phyloP scores from a whole-genome alignment of 1,140 invertebrate species.

The Oscheius sp. region DNA sequence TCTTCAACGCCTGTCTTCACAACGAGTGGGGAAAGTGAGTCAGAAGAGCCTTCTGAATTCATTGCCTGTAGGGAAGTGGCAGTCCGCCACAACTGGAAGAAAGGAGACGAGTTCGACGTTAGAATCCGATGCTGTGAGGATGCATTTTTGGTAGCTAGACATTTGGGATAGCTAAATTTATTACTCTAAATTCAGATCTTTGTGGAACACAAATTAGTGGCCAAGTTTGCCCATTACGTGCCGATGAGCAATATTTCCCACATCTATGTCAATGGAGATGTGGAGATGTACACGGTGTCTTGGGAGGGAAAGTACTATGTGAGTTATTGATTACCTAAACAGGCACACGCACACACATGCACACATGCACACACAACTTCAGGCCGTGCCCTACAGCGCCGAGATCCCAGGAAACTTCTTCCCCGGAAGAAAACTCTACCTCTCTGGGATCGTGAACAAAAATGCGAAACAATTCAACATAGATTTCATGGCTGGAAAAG shows the following conservation, averaged over 20 bases:
- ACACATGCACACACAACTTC: neutral
- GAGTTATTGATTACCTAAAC: slow-evolving; percentile 15
- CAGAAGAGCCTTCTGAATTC: neutral
- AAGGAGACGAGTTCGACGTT: slow-evolving; percentile 59
- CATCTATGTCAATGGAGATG: slow-evolving; percentile 57
- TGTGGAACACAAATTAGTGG: slow-evolving; percentile 59
- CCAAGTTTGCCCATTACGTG: slow-evolving; percentile 58
- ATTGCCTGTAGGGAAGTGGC: slow-evolving; percentile 44
- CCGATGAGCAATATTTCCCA: slow-evolving; percentile 54
- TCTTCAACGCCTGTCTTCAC: slow-evolving; percentile 58
- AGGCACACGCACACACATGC: neutral
- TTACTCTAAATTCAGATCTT: slow-evolving; percentile 46
- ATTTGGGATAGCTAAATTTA: neutral
- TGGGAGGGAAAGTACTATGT: slow-evolving; percentile 58
- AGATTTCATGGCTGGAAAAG: slow-evolving; percentile 45
- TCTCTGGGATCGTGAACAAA: slow-evolving; percentile 47
- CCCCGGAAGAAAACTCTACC: slow-evolving; percentile 55
- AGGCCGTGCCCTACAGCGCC: slow-evolving; percentile 54
- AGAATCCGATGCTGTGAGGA: slow-evolving; percentile 56
- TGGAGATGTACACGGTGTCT: slow-evolving; percentile 51
- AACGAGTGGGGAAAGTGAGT: slow-evolving; percentile 56
- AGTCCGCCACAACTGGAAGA: slow-evolving; percentile 55
- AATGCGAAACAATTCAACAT: slow-evolving; percentile 51
- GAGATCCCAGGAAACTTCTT: slow-evolving; percentile 61
- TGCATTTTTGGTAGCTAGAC: slow-evolving; percentile 44